Evolutionary conservation across 2,888 invertebrate genomes (phyloP), one percentile per base, ranked within the genome.

Genomic region (Stegophylla sp.): DNA sequence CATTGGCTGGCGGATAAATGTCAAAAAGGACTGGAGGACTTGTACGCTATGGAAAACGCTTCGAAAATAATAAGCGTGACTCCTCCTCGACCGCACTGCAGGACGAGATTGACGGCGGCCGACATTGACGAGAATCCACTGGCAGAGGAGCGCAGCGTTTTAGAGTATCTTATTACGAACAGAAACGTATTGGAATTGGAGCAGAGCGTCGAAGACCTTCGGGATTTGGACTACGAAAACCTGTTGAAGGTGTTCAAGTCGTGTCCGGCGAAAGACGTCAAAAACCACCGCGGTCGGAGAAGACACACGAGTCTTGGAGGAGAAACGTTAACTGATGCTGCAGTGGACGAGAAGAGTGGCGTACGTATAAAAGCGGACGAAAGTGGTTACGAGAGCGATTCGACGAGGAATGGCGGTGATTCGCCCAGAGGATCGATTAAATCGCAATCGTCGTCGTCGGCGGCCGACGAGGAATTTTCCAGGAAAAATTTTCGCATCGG

Each of bases 371-470:
- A 86, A 81, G 87, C 88, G 13, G 90, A 90, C 83, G 90, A 90
- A 85, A 90, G 89, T 84, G 90, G 90, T 20, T 90, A 90, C 84
- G 90, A 90, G 83, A 89, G 89, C 64, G 90, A 90, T 85, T 89
- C 89, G 20, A 89, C 89, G 0, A 86, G 89, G 83, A 86, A 88
- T 1, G 88, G 88, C 5, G 87, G 84, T 17, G 89, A 89, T 85
- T 89, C 89, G 1, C 89, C 89, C 0, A 87, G 88, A 77, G 88
- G 88, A 73, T 84, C 84, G 1, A 84, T 84, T 34, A 84, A 83
- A 71, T 84, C 84, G 23, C 83, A 83, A 13, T 82, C 83, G 28
- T 82, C 83, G 20, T 82, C 83, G 28, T 82, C 83, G 20, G 56
- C 61, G 26, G 82, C 63, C 23, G 72, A 79, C 17, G 67, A 74